Percentiles rank a stretch among this genome's conserved stretches.
These are phyloP conservation scores for Rutpela maculata DNA, from an alignment of 2,888 invertebrate species.

Conservation along the genomic window DNA sequence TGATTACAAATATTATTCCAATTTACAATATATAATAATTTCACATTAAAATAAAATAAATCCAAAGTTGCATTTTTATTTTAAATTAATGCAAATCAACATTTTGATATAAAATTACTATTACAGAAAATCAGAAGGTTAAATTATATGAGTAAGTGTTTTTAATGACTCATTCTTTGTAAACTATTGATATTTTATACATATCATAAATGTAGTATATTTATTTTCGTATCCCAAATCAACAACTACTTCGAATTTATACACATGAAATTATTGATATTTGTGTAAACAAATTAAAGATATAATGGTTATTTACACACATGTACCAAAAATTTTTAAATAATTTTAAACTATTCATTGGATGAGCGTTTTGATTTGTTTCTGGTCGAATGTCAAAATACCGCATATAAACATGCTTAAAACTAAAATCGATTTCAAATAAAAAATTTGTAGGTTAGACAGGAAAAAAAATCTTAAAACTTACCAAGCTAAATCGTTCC, in stretches of 20 bases:
- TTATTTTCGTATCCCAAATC: slow-evolving; percentile 23
- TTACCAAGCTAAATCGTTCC: slow-evolving; percentile 86
- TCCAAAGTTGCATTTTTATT: slow-evolving; percentile 13
- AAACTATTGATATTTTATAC: slow-evolving; percentile 42
- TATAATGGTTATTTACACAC: background rate
- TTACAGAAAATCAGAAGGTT: slow-evolving; percentile 34
- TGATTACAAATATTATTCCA: background rate
- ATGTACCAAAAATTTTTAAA: background rate
- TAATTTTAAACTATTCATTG: slow-evolving; percentile 33
- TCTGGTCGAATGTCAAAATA: slow-evolving; percentile 50
- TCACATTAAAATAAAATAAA: background rate
- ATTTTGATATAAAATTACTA: background rate
- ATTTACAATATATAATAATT: background rate
- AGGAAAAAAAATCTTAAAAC: slow-evolving; percentile 60
- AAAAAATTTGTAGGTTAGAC: slow-evolving; percentile 31
- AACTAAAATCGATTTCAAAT: slow-evolving; percentile 50
- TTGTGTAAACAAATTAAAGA: slow-evolving; percentile 19
- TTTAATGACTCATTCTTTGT: slow-evolving; percentile 39
- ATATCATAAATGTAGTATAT: slow-evolving; percentile 24
- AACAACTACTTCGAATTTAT: background rate
- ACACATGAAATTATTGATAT: background rate
- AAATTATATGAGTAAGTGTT: slow-evolving; percentile 37
- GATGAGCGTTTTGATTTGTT: slow-evolving; percentile 57
- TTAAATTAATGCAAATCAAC: slow-evolving; percentile 24
- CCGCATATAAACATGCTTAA: slow-evolving; percentile 52